A percentile compares a stretch with the other conserved stretches of the same genome.
Conservation (phyloP, 2,113 vertebrate genomes). For the Gopherus flavomarginatus region DNA sequence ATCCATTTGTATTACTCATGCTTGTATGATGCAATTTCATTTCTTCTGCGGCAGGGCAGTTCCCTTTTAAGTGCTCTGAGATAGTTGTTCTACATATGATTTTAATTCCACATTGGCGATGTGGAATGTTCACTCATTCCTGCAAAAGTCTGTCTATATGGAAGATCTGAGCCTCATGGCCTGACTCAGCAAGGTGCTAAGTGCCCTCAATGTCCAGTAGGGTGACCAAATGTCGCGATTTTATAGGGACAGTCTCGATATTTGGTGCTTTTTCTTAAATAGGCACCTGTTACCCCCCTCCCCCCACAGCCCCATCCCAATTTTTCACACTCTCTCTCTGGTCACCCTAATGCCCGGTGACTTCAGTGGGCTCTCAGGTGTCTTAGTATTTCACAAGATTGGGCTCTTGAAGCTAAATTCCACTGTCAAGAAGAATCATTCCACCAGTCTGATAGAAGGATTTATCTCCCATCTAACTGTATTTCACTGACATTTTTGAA, state of each 20-base stretch:
- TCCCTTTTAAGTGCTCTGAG: neutral
- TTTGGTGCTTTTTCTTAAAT: no score
- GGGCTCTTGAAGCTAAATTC: neutral
- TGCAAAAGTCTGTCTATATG: accelerated
- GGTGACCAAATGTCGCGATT: no score
- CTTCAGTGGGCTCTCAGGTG: neutral
- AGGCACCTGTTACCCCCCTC: no score
- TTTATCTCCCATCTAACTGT: neutral
- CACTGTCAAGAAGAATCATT: neutral
- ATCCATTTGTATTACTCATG: constrained; percentile 15
- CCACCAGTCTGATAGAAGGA: neutral
- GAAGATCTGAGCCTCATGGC: neutral
- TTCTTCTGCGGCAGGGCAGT: neutral
- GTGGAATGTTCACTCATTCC: neutral
- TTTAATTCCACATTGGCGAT: constrained; percentile 6
- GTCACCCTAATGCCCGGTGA: neutral
- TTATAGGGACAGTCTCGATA: no score
- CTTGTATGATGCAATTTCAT: neutral
- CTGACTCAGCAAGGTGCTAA: neutral
- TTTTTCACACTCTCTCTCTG: no score
- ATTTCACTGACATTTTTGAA: accelerated
- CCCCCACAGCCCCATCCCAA: no score
- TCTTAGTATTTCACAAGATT: neutral
- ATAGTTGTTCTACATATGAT: neutral
- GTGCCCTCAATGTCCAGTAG: neutral